Conservation (phyloP, 2,113 vertebrate species). For the Albula glossodonta region DNA sequence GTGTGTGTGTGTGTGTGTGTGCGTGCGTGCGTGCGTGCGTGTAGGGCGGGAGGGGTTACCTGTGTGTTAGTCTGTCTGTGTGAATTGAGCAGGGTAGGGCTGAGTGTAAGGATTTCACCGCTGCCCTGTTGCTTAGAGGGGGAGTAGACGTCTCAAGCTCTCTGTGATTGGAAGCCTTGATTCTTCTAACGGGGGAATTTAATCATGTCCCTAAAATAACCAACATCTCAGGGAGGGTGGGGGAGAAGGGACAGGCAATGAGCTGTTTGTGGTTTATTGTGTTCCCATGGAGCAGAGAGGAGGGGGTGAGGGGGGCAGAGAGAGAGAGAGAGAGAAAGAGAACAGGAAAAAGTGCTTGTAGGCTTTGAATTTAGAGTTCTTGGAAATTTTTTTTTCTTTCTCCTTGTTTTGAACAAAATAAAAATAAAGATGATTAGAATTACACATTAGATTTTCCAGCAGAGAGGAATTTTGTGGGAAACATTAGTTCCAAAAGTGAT, state of each 20-base stretch:
- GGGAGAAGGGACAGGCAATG: neutral
- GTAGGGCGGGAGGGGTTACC: neutral
- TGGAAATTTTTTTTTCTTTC: neutral
- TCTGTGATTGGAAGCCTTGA: slow-evolving; percentile 10
- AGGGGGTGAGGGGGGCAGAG: neutral
- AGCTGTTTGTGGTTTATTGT: slow-evolving; percentile 13
- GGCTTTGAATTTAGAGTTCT: neutral
- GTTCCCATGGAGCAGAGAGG: neutral
- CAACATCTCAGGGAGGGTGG: neutral
- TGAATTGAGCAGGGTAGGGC: neutral
- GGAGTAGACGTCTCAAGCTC: neutral
- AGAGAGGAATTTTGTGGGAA: no score
- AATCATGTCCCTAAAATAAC: slow-evolving; percentile 32
- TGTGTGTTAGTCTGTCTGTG: neutral
- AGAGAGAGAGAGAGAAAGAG: neutral
- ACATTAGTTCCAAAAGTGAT: no score
- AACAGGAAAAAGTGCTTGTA: neutral
- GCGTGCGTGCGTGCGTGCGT: neutral
- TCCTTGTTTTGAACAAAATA: neutral
- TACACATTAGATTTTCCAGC: neutral
- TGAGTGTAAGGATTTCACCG: neutral
- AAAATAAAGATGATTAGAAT: neutral
- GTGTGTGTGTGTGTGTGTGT: neutral
- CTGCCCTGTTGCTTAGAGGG: neutral
- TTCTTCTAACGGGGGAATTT: slow-evolving; percentile 13